A percentile compares a stretch with the other conserved stretches of the same genome.
Conservation (phyloP, 2,888 invertebrate species). For the Spatulosminthurus flaviceps region DNA sequence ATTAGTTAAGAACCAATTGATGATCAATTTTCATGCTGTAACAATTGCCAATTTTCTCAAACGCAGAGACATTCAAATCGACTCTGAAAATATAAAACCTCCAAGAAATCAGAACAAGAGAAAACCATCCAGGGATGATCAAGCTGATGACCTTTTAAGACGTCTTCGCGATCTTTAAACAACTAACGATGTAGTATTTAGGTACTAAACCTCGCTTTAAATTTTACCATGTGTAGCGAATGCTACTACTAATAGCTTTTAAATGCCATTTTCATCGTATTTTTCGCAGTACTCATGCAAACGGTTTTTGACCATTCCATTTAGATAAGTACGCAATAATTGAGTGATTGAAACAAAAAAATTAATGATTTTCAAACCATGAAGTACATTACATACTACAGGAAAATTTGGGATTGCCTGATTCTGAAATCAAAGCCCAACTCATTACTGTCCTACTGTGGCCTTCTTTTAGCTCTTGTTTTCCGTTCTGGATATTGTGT, state of each 20-base stretch:
- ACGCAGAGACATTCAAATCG: constrained; percentile 47
- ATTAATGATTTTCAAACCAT: too few relatives aligned
- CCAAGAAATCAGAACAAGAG: constrained; percentile 43
- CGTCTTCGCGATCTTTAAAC: constrained; percentile 49
- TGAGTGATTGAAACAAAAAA: too few relatives aligned
- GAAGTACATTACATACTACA: too few relatives aligned
- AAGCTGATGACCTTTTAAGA: constrained; percentile 49
- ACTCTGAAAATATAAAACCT: constrained; percentile 44
- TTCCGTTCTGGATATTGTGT: too few relatives aligned
- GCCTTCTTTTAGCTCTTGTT: too few relatives aligned
- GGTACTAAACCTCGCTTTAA: not conserved
- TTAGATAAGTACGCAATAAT: too few relatives aligned
- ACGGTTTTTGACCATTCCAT: too few relatives aligned
- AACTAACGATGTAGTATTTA: not conserved
- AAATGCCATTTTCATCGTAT: not conserved
- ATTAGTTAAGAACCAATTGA: too few relatives aligned
- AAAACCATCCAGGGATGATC: constrained; percentile 43
- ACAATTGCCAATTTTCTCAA: not conserved
- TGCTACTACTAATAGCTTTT: not conserved
- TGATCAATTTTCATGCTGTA: too few relatives aligned
- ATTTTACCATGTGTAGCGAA: not conserved
- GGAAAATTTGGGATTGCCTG: too few relatives aligned
- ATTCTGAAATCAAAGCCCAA: too few relatives aligned
- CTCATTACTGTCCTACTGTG: too few relatives aligned
- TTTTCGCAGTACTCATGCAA: constrained; percentile 2